A percentile compares a stretch with the other conserved stretches of the same genome.
Evolutionary conservation across 2,113 vertebrate species (phyloP).

Genomic region (Python bivittatus): DNA sequence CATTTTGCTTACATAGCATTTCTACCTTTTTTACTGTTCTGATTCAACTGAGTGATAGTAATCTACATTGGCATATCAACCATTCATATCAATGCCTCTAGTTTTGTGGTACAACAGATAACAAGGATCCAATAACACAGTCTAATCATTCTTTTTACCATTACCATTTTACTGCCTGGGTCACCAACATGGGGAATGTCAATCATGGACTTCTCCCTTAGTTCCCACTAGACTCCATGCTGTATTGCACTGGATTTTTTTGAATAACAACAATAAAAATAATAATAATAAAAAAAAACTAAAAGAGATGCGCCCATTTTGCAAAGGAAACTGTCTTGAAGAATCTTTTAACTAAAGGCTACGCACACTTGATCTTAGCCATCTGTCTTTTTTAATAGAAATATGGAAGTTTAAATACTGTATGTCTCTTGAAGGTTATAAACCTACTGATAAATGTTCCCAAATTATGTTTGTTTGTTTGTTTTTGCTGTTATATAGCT

Average conservation of each 20-base stretch:
- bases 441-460: background rate
- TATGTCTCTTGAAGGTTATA: background rate
- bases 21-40: background rate
- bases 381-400: background rate
- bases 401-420: background rate
- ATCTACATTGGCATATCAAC: background rate
- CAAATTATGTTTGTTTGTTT: background rate
- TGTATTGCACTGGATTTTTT: background rate
- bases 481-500: background rate
- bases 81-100: background rate
- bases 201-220: background rate
- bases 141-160: background rate
- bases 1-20: background rate
- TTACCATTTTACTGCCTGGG: background rate
- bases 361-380: background rate
- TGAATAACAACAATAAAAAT: background rate
- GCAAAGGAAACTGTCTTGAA: background rate
- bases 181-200: background rate
- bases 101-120: background rate
- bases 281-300: background rate
- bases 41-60: background rate
- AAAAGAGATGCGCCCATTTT: background rate
- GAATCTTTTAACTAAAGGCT: background rate
- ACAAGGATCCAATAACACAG: background rate
- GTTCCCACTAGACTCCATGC: background rate